Base-by-base conservation (phyloP, 2,797 vertebrate species). In the Periophthalmus magnuspinnatus region DNA sequence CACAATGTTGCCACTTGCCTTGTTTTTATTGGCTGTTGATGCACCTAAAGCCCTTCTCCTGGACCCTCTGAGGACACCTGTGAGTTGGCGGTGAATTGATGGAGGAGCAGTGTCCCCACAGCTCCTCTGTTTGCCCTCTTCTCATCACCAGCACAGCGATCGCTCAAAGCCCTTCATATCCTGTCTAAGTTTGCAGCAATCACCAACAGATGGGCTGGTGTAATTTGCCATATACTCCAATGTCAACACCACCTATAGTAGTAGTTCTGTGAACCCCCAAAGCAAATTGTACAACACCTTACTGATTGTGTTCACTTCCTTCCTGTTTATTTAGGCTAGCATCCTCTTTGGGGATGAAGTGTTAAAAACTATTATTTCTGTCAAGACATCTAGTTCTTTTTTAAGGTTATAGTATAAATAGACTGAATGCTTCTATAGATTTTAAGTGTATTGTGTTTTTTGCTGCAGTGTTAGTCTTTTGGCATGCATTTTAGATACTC, bases 131-230 rank as follows among this genome's bases (percentile, higher is more conserved):
- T 83, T 85, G 74, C 80, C 81, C 84, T 84, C 78, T 72, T 79
- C 80, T 75, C 70, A 82, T 86, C 81, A 84, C 70, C 73, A 83
- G 72, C 79, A 77, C 74, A 78, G 68, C 76, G 78, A 88, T 91
- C 80, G 81, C 84, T 92, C 87, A 89, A 86, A 90, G 84, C 79
- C 76, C 70, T 87, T 92, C 86, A 91, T 90, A 89, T 91, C 88
- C 88, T 89, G 86, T 84, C 84, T 87, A 88, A 79, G 86, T 88
- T 90, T 87, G 80, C 82, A 60, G 89, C 88, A 89, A 91, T 91
- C 84, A 87, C 84, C 75, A 78, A 83, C 90, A 91, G 90, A 93
- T 92, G 87, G 88, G 79, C 86, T 79, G 78, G 82, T 90, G 83
- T 90, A 89, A 91, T 92, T 89, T 90, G 80, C 83, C 74, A 82